Evolutionary conservation across 2,888 invertebrate genomes (phyloP), one percentile per base, ranked within the genome.

Genomic region (Philereme transversata): DNA sequence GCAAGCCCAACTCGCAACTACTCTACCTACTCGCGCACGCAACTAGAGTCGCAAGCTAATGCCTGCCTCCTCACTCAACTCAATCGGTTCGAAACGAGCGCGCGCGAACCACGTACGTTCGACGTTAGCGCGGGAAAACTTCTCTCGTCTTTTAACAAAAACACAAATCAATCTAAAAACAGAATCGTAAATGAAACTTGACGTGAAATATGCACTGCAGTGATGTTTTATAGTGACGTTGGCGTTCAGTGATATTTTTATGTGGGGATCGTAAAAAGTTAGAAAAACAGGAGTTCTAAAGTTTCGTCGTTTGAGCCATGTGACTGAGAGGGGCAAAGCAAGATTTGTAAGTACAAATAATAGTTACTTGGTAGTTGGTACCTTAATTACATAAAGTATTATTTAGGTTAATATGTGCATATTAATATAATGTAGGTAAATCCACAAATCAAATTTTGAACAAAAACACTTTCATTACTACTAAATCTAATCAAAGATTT

Each of bases 281-380:
- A 76, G 77, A 79, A 84, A 86, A 85, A 84, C 81, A 79, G 83
- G 82, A 85, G 84, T 81, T 83, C 72, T 79, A 77, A 82, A 86
- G 86, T 87, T 86, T 87, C 79, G 83, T 79, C 77, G 82, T 81
- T 81, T 76, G 73, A 87, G 87, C 89, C 90, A 91, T 91, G 91
- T 91, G 90, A 91, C 83, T 84, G 75, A 77, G 79, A 79, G 81
- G 78, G 74, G 73, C 73, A 74, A 77, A 84, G 78, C 83, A 86
- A 85, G 83, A 84, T 79, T 83, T 83, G 90, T 90, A 88, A 76
- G 90, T 88, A 75, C 22, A 22, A 22, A 2, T 22, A 22, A 2
- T 22, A 22, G 3, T 22, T 22, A 22, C 22, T 22, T 22, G 22
- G 22, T 22, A 2, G 22, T 22, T 22, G 22, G 22, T 22, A 22